Base-by-base conservation (phyloP, 2,797 vertebrate genomes). In the Aulostomus chinensis region DNA sequence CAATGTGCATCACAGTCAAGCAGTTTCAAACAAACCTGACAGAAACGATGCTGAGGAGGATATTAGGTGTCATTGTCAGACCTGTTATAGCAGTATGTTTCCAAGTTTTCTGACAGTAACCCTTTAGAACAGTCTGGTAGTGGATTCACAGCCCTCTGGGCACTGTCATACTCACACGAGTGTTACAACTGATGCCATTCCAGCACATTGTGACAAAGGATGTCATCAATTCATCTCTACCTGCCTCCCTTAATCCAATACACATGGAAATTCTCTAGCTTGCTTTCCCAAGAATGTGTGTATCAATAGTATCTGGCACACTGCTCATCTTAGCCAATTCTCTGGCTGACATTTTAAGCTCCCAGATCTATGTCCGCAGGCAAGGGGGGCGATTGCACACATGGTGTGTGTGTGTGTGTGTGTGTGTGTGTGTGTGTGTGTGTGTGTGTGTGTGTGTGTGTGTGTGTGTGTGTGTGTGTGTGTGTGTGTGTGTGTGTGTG, bases 221-320 rank as follows among this genome's bases (percentile, higher is more conserved):
- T 52, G 66, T 42, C 53, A 65, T 77, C 61, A 49, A 49, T 66
- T 74, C 63, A 77, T 81, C 67, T 66, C 65, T 9, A 31, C 49
- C 61, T 55, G 56, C 47, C 41, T 57, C 57, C 68, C 40, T 54
- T 50, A 54, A 57, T 34, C 41, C 18, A 34, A 4, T 24, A 21
- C 53, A 51, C 76, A 68, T 31, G 32, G 28, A 38, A 57, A 77
- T 71, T 63, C 66, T 63, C 61, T 83, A 76, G 81, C 74, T 35
- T 51, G 28, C 8, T 58, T 73, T 68, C 74, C 14, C 1, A 35
- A 37, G 57, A 49, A 53, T 52, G 58, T 41, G 48, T 28, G 40
- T 38, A 60, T 24, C 63, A 67, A 59, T 63, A 50, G 45, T 57
- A 46, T 65, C 64, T 76, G 81, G 72, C 76, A 45, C 5, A 21